phyloP scores from a whole-genome alignment of 2,888 invertebrate genomes.

The Helleia helle region DNA sequence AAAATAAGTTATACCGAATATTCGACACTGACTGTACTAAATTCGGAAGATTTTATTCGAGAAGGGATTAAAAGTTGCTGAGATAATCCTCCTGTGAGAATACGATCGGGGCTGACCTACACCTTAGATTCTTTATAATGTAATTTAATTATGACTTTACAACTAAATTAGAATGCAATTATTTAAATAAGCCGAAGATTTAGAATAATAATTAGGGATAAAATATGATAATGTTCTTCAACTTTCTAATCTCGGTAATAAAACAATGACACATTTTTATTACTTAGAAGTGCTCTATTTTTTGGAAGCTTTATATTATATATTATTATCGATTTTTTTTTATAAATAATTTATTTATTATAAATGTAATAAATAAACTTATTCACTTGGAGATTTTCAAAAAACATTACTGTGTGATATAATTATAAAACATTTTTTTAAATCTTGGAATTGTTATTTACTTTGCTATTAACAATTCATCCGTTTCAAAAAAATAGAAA shows the following conservation, averaged over 20 bases:
- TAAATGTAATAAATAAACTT: too few relatives aligned
- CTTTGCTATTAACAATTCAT: too few relatives aligned
- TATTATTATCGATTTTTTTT: too few relatives aligned
- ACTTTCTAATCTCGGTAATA: slow-evolving; percentile 5
- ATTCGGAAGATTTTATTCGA: slow-evolving; percentile 54
- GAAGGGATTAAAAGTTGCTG: slow-evolving; percentile 60
- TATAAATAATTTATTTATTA: too few relatives aligned
- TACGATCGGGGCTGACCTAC: slow-evolving; percentile 23
- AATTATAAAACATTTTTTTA: too few relatives aligned
- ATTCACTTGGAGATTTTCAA: too few relatives aligned
- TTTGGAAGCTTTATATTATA: too few relatives aligned
- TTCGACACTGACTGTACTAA: background rate
- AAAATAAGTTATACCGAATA: too few relatives aligned
- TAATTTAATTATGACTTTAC: slow-evolving; percentile 26
- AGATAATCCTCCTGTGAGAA: slow-evolving; percentile 60
- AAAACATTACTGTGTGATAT: too few relatives aligned
- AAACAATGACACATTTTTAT: slow-evolving; percentile 1
- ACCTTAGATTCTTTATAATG: slow-evolving; percentile 16
- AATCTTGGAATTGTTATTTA: too few relatives aligned
- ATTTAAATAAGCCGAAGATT: slow-evolving; percentile 10
- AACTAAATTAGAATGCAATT: slow-evolving; percentile 18
- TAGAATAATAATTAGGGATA: slow-evolving; percentile 3
- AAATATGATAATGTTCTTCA: background rate
- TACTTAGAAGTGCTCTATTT: too few relatives aligned
- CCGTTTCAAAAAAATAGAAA: too few relatives aligned